phyloP scores from a whole-genome alignment of 2,888 invertebrate species.

The Lithodes maja region DNA sequence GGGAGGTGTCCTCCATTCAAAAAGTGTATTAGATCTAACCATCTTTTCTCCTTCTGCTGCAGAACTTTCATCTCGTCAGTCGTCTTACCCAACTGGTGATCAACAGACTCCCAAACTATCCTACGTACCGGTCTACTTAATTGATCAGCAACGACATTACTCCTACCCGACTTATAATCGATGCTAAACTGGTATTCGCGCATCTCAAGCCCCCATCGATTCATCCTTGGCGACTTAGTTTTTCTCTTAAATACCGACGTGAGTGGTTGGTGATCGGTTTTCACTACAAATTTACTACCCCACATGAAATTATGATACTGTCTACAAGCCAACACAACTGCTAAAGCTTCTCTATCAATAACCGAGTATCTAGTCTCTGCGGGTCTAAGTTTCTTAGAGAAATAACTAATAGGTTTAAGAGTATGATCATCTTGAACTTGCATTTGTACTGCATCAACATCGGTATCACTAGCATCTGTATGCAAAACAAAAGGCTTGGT shows the following conservation, averaged over 20 bases:
- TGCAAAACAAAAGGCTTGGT: background rate
- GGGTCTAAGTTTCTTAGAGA: background rate
- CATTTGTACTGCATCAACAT: background rate
- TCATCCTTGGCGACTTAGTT: conserved; percentile 20
- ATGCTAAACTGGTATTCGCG: background rate
- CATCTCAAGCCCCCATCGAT: conserved; percentile 16
- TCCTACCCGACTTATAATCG: background rate
- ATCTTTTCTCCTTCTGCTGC: background rate
- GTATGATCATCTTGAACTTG: background rate
- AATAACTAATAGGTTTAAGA: background rate
- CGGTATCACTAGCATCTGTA: background rate
- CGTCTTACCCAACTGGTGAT: background rate
- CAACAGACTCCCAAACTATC: background rate
- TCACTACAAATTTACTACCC: background rate
- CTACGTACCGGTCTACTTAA: background rate
- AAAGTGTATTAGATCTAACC: background rate
- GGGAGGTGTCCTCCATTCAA: background rate
- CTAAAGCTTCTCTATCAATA: conserved; percentile 10
- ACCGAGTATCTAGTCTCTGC: background rate
- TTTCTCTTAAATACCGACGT: conserved; percentile 4
- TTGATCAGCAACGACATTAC: background rate
- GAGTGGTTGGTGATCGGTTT: conserved; percentile 9
- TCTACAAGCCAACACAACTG: background rate
- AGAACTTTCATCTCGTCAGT: background rate
- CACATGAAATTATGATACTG: background rate